Base-by-base conservation (phyloP, 2,113 vertebrate genomes). In the Eidolon helvum region DNA sequence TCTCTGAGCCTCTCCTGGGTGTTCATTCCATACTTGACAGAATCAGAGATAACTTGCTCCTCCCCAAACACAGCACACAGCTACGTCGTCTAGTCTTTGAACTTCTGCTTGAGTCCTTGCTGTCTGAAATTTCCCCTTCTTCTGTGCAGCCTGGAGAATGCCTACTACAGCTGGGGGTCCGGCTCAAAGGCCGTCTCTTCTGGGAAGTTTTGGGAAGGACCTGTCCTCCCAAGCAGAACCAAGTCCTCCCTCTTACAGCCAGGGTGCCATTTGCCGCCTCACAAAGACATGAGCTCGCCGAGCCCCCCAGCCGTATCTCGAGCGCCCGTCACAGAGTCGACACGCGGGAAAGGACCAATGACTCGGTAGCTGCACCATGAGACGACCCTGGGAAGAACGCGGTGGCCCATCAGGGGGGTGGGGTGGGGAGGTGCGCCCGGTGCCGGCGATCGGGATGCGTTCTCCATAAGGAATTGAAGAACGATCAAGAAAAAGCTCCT, bases 321-420 rank as follows among this genome's bases (percentile, higher is more conserved):
- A 7, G n/a, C 12, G 35, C 9, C 48, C 30, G 65, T 63, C 63
- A 19, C 66, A 35, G 53, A 26, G 43, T 28, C 33, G 22, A 33
- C 18, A 11, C 0, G 11, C 0, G 12, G 55, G 45, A 53, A 63
- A 22, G 12, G 82, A 45, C 30, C 50, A 7, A 0, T 18, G 35
- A 33, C 38, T 22, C 26, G 6, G 19, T 4, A 55, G 6, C 7
- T 3, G 55, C 30, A 30, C 15, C 11, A 4, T 28, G 3, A 57
- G 35, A 35, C 1, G 15, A 11, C 59, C 4, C 30, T 18, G 45
- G 15, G 4, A 1, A 21, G n/a, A 28, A 6, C 0, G 14, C 33
- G 10, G 7, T 3, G 24, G 45, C 26, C 16, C 4, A 3, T 0
- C 1, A 7, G 2, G 33, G 11, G 19, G 3, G 1, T 10, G 18